phyloP scores from a whole-genome alignment of 53 echinoderm and acorn worm genomes.

The Luidia sarsii region DNA sequence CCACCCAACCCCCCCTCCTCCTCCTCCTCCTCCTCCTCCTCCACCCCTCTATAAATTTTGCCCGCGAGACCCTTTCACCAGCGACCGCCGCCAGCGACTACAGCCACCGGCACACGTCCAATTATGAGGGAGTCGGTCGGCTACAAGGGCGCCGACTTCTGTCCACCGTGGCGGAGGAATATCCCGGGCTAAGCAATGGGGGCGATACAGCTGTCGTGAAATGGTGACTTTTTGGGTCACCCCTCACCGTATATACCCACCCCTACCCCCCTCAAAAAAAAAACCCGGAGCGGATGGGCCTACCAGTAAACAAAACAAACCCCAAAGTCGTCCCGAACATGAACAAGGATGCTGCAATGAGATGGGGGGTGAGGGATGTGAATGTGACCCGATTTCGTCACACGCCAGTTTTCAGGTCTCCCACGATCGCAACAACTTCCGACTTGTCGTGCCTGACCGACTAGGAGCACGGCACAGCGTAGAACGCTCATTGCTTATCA shows the following conservation, averaged over 20 bases:
- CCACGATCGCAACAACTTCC: too few species aligned
- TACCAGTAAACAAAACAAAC: not conserved
- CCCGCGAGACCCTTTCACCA: conserved; percentile 1
- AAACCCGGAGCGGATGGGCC: too few species aligned
- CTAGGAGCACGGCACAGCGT: not conserved
- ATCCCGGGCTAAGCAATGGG: conserved; percentile 40
- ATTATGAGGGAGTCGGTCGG: conserved; percentile 40
- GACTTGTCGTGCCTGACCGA: too few species aligned
- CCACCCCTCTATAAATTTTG: conserved; percentile 51
- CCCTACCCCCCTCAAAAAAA: too few species aligned
- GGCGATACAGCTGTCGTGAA: conserved; percentile 37
- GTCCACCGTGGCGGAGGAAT: conserved; percentile 36
- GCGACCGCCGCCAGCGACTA: not conserved
- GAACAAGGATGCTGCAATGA: too few species aligned
- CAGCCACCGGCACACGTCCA: conserved; percentile 27
- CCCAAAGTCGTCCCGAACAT: too few species aligned
- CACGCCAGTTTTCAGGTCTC: too few species aligned
- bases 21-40: too few species aligned
- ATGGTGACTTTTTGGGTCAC: conserved; percentile 38
- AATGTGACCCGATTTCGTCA: conserved; percentile 33
- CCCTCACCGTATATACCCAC: too few species aligned
- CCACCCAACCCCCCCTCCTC: too few species aligned
- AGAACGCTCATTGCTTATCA: conserved; percentile 9
- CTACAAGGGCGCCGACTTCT: conserved; percentile 53
- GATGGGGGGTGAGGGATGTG: too few species aligned